phyloP scores from a whole-genome alignment of 2,888 invertebrate species.

The Leucania comma region DNA sequence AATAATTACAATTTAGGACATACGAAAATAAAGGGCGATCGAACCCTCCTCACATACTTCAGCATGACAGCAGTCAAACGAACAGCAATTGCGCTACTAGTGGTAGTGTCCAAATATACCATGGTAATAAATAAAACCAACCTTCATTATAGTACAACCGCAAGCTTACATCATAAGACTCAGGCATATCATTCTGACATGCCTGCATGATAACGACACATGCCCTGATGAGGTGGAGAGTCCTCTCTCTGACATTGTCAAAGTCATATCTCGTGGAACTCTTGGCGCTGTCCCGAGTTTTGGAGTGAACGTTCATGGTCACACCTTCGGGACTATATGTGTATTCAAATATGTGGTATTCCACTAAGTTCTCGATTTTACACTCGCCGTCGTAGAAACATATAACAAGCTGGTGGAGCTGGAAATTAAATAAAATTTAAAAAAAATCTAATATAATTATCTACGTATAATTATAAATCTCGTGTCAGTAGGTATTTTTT shows the following conservation, averaged over 20 bases:
- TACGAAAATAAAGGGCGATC: too few relatives aligned
- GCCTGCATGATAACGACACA: slow-evolving; percentile 74
- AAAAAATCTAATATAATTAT: neutral
- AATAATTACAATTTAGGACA: too few relatives aligned
- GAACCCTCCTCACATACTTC: too few relatives aligned
- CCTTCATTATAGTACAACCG: slow-evolving; percentile 84
- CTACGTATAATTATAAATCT: neutral
- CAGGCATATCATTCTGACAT: slow-evolving; percentile 66
- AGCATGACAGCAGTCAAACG: too few relatives aligned
- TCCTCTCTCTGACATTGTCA: slow-evolving; percentile 74
- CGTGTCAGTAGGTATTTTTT: too few relatives aligned
- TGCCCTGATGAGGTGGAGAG: slow-evolving; percentile 72
- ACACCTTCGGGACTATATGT: slow-evolving; percentile 74
- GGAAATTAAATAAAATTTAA: slow-evolving; percentile 33
- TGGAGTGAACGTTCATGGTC: slow-evolving; percentile 75
- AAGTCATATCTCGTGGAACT: slow-evolving; percentile 69
- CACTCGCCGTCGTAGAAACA: slow-evolving; percentile 84
- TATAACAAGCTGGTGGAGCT: slow-evolving; percentile 82
- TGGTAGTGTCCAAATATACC: too few relatives aligned
- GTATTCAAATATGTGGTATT: slow-evolving; percentile 83
- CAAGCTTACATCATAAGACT: slow-evolving; percentile 75
- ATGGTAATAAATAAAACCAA: slow-evolving; percentile 52
- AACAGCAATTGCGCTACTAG: too few relatives aligned
- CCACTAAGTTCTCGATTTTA: slow-evolving; percentile 77
- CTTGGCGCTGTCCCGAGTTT: slow-evolving; percentile 60